Evolutionary conservation across 2,113 vertebrate genomes (phyloP).

Genomic region (Cephalopterus ornatus): DNA sequence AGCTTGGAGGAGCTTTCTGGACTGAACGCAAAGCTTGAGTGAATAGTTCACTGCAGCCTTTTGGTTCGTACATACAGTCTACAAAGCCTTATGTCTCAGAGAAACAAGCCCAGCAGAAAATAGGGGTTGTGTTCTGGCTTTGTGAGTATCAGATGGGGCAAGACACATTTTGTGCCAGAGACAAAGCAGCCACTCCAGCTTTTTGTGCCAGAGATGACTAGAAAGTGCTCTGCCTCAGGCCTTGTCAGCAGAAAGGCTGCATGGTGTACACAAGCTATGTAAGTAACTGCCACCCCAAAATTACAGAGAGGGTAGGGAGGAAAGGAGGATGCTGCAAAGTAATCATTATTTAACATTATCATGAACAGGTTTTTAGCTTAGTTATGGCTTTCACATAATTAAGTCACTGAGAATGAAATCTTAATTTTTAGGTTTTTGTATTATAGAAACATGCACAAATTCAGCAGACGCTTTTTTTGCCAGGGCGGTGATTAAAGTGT

Average conservation of each 20-base stretch:
- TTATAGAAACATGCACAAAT: not conserved
- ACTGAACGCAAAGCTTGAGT: not conserved
- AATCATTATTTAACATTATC: not conserved
- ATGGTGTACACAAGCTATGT: not conserved
- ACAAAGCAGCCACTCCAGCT: not conserved
- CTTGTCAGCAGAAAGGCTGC: not conserved
- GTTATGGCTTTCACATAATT: not conserved
- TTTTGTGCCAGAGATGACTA: not conserved
- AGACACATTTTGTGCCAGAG: not conserved
- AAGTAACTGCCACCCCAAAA: not conserved
- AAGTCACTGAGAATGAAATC: not conserved
- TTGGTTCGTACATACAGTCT: not conserved
- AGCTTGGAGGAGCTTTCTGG: not conserved
- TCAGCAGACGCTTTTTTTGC: not conserved
- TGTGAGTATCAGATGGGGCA: not conserved
- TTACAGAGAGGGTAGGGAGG: not conserved
- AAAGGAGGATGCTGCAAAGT: not conserved
- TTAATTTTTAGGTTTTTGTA: not conserved
- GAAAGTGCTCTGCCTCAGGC: not conserved
- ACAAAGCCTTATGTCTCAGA: not conserved
- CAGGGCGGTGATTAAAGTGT: not conserved
- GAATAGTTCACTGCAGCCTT: not conserved
- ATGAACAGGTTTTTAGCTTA: not conserved
- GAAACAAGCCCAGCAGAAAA: not conserved
- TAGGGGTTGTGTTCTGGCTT: not conserved